Percentiles rank a stretch among this genome's conserved stretches.
phyloP scores from a whole-genome alignment of 2,113 vertebrate species.

The Rhegmatorhina hoffmannsi region DNA sequence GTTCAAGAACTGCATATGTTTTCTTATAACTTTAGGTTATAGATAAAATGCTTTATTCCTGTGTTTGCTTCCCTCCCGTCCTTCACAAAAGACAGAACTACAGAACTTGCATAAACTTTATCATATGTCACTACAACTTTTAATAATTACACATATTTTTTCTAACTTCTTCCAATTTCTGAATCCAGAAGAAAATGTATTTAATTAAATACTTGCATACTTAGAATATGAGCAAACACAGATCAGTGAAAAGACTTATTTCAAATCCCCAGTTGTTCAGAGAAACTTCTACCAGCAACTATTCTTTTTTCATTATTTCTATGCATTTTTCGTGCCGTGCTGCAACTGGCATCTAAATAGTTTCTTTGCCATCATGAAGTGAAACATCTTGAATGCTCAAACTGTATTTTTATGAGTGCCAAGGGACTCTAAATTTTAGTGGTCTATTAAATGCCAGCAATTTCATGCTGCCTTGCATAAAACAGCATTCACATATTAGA shows the following conservation, averaged over 20 bases:
- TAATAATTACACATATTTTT: not conserved
- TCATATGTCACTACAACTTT: slow-evolving; percentile 25
- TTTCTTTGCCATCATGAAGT: slow-evolving; percentile 74
- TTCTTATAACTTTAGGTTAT: not conserved
- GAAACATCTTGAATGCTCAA: slow-evolving; percentile 87
- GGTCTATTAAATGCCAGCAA: slow-evolving; percentile 89
- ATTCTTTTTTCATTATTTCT: slow-evolving; percentile 74
- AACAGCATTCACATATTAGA: slow-evolving; percentile 85
- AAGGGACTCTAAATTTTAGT: slow-evolving; percentile 86
- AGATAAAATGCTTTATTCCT: slow-evolving; percentile 22
- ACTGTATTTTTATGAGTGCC: slow-evolving; percentile 86
- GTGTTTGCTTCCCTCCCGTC: not conserved
- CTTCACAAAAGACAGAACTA: slow-evolving; percentile 5
- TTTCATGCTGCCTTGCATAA: slow-evolving; percentile 86
- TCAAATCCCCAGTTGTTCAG: slow-evolving; percentile 65
- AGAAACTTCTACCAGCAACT: slow-evolving; percentile 68
- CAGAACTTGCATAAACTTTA: slow-evolving; percentile 27
- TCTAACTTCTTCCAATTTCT: not conserved
- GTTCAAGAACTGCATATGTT: not conserved
- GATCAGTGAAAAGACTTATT: slow-evolving; percentile 35
- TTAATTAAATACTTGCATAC: slow-evolving; percentile 48
- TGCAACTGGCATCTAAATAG: slow-evolving; percentile 82
- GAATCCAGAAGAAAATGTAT: slow-evolving; percentile 50
- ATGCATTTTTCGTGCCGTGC: slow-evolving; percentile 72
- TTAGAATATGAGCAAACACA: slow-evolving; percentile 24